Conservation (phyloP, 2,113 vertebrate species). For the Archilochus colubris region DNA sequence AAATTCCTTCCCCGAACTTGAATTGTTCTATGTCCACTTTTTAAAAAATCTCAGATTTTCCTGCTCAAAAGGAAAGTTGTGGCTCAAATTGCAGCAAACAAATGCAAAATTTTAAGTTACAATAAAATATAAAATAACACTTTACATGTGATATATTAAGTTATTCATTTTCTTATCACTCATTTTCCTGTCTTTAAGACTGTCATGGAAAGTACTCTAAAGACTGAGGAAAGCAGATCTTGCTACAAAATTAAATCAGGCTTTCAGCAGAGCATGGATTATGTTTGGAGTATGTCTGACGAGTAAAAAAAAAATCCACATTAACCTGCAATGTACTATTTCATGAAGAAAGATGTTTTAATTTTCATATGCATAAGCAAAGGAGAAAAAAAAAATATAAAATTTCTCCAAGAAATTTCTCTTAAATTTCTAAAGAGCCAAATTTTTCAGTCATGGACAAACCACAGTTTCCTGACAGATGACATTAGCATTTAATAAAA, state of each 20-base stretch:
- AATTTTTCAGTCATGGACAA: not conserved
- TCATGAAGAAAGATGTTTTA: conserved; percentile 8
- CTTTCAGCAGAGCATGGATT: not conserved
- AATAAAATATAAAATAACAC: not conserved
- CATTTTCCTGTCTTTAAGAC: not conserved
- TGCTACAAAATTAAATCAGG: conserved; percentile 20
- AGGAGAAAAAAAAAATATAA: not conserved
- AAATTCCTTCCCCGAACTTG: not conserved
- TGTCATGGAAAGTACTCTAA: not conserved
- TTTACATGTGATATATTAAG: not conserved
- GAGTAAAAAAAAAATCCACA: not conserved
- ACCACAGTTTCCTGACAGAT: not conserved
- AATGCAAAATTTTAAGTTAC: not conserved
- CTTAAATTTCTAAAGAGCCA: conserved; percentile 5
- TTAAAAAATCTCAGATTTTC: not conserved
- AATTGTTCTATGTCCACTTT: not conserved
- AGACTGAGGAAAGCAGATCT: not conserved
- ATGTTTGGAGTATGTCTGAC: not conserved
- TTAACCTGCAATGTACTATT: not conserved
- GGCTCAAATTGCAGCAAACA: not conserved
- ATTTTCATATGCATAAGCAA: conserved; percentile 20
- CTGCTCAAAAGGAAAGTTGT: not conserved
- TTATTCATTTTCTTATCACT: not conserved
- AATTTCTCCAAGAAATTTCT: not conserved
- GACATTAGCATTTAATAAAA: not conserved